Evolutionary conservation across 1,140 invertebrate genomes (phyloP).

Genomic region (Penaeus indicus): DNA sequence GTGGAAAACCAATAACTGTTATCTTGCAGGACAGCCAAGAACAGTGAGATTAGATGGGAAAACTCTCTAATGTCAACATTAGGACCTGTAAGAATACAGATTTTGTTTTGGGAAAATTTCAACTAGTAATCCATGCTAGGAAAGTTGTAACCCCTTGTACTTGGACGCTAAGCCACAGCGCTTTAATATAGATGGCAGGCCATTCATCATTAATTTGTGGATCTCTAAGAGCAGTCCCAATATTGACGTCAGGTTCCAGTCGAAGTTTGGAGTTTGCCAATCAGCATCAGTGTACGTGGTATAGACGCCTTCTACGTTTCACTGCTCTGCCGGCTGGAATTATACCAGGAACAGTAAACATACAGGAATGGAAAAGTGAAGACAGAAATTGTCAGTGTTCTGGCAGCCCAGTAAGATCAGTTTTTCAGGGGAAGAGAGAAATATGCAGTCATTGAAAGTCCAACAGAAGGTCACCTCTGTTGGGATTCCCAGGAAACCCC

Average conservation of each 20-base stretch:
- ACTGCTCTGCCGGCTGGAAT: constrained; percentile 83
- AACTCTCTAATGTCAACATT: constrained; percentile 80
- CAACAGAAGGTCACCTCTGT: constrained; percentile 59
- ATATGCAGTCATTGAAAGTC: no score
- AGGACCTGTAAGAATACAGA: constrained; percentile 77
- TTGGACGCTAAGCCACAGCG: constrained; percentile 88
- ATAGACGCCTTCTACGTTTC: constrained; percentile 87
- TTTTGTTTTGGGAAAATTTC: constrained; percentile 85
- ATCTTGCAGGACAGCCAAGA: constrained; percentile 82
- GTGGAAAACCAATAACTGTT: constrained; percentile 87
- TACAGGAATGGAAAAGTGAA: constrained; percentile 66
- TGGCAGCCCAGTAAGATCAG: constrained; percentile 26
- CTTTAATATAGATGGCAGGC: constrained; percentile 78
- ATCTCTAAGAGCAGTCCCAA: constrained; percentile 82
- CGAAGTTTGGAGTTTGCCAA: constrained; percentile 92
- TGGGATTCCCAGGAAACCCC: constrained; percentile 68
- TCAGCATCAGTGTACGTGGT: constrained; percentile 85
- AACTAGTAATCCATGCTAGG: constrained; percentile 85
- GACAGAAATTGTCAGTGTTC: constrained; percentile 66
- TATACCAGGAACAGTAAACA: constrained; percentile 70
- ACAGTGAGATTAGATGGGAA: constrained; percentile 87
- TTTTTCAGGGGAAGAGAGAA: background rate
- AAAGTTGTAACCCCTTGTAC: constrained; percentile 84
- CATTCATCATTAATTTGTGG: constrained; percentile 84
- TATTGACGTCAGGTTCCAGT: constrained; percentile 83